phyloP scores from a whole-genome alignment of 2,888 invertebrate genomes.

The Lithophane leautieri region DNA sequence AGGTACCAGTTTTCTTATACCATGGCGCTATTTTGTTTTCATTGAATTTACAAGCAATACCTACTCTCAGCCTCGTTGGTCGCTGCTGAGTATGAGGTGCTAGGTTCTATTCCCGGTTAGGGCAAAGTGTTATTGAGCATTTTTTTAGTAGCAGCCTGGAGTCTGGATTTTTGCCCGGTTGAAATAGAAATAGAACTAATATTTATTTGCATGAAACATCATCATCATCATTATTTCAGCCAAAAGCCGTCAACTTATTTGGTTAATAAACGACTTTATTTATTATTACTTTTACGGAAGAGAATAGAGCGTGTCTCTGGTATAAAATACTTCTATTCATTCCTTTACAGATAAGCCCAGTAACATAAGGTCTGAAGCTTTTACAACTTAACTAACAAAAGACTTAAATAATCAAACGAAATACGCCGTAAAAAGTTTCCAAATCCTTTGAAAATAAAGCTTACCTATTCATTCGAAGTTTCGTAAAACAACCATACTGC shows the following conservation, averaged over 20 bases:
- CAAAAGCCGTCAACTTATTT: no score
- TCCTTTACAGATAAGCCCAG: background rate
- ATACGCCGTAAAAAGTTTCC: constrained; percentile 32
- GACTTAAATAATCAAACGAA: constrained; percentile 27
- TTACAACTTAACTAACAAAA: constrained; percentile 37
- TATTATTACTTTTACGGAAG: no score
- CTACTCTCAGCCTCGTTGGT: background rate
- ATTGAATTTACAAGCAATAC: background rate
- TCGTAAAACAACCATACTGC: constrained; percentile 4
- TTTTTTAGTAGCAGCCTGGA: background rate
- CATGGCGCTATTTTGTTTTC: background rate
- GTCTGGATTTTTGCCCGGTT: background rate
- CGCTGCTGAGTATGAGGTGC: background rate
- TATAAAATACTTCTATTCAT: no score
- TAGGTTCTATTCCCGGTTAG: background rate
- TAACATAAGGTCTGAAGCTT: constrained; percentile 21
- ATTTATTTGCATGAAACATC: no score
- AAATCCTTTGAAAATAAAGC: constrained; percentile 12
- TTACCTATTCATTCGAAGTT: constrained; percentile 7
- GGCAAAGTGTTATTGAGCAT: background rate
- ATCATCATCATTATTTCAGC: no score
- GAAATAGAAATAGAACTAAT: no score
- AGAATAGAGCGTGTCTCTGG: no score
- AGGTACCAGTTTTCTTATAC: background rate
- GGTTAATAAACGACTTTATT: no score